phyloP scores from a whole-genome alignment of 2,888 invertebrate species.

The Aspidapion aeneum region DNA sequence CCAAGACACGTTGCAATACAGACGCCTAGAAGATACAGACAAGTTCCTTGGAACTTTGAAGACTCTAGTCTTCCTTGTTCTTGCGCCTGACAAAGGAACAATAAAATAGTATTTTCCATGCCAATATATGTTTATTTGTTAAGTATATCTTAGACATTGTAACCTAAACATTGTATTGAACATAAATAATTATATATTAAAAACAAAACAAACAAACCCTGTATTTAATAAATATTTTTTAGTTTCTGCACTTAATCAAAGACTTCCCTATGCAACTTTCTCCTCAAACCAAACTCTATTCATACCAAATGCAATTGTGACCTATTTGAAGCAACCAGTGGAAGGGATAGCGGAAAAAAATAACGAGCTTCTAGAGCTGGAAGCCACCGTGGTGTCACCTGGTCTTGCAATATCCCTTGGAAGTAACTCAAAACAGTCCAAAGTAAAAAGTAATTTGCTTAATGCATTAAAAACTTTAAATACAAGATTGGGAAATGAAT shows the following conservation, averaged over 20 bases:
- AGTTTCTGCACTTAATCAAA: constrained; percentile 43
- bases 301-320: constrained; percentile 67
- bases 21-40: too few relatives aligned
- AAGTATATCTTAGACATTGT: constrained; percentile 15
- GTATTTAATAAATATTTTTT: too few relatives aligned
- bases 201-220: background rate
- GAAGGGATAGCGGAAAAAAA: constrained; percentile 44
- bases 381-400: constrained; percentile 58
- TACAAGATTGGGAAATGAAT: constrained; percentile 49
- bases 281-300: constrained; percentile 62
- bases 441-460: constrained; percentile 56
- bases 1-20: too few relatives aligned
- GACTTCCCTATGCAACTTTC: constrained; percentile 64
- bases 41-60: too few relatives aligned
- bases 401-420: constrained; percentile 52
- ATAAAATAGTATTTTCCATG: too few relatives aligned
- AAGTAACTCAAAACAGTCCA: constrained; percentile 50
- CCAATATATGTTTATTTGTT: too few relatives aligned
- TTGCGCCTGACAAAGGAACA: too few relatives aligned
- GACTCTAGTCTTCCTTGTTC: too few relatives aligned
- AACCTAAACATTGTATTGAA: too few relatives aligned
- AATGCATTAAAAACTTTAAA: constrained; percentile 58
- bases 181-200: too few relatives aligned
- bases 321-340: constrained; percentile 58
- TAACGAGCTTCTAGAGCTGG: constrained; percentile 64